These are phyloP conservation scores for Bibio marci DNA, from an alignment of 2,888 invertebrate genomes.

Conservation along the genomic window DNA sequence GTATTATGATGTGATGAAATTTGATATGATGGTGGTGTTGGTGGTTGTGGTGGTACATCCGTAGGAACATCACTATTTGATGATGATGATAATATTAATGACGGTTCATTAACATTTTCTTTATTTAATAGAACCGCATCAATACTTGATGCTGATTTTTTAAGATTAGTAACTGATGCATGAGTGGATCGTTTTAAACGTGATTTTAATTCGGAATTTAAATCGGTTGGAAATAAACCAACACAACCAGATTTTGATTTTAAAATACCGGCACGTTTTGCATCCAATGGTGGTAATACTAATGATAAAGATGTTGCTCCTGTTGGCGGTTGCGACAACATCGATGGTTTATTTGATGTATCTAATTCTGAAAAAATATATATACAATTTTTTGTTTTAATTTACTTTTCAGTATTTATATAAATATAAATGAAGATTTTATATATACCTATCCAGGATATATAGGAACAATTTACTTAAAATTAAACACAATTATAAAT, in stretches of 20 bases:
- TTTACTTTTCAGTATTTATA: no score
- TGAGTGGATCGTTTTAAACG: constrained; percentile 26
- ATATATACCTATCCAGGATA: no score
- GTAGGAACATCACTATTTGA: constrained; percentile 5
- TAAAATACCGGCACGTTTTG: constrained; percentile 14
- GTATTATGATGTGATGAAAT: background rate
- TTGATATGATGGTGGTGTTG: constrained; percentile 7
- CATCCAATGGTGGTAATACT: constrained; percentile 12
- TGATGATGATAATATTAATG: background rate
- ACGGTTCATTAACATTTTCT: no score
- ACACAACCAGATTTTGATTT: constrained; percentile 23
- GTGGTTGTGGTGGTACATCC: constrained; percentile 7
- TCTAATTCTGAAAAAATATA: no score
- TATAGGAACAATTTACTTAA: no score
- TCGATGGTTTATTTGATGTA: no score
- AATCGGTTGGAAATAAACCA: constrained; percentile 24
- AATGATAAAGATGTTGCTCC: background rate
- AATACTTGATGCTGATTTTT: constrained; percentile 22
- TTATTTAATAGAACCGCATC: constrained; percentile 11
- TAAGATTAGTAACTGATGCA: constrained; percentile 24
- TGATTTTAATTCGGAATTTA: constrained; percentile 27
- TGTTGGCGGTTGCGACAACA: constrained; percentile 10
- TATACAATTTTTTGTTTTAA: no score
- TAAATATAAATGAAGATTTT: no score
- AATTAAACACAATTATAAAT: no score